phyloP scores from a whole-genome alignment of 1,140 invertebrate genomes.

The Theocolax elegans region DNA sequence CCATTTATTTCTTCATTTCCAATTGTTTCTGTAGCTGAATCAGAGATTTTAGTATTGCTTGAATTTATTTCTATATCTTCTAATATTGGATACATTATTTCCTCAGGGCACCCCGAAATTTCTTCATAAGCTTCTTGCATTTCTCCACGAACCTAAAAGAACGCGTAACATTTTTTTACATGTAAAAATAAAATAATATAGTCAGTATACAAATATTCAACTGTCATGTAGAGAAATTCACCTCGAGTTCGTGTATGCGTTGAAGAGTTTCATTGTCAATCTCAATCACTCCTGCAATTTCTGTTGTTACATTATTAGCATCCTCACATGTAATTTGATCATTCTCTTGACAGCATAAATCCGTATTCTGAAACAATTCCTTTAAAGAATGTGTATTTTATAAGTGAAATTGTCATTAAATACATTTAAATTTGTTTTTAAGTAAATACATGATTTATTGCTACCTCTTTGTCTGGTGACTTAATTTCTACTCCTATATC shows the following conservation, averaged over 20 bases:
- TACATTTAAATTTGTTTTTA: too few species aligned
- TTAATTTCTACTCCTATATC: slow-evolving; percentile 1
- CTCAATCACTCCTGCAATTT: slow-evolving; percentile 64
- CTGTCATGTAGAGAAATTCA: slow-evolving; percentile 33
- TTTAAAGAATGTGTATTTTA: background rate
- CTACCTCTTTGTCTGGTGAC: slow-evolving; percentile 15
- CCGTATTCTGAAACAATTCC: slow-evolving; percentile 1
- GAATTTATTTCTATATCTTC: slow-evolving; percentile 63
- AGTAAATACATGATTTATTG: too few species aligned
- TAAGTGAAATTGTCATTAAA: too few species aligned
- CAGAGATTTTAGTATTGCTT: slow-evolving; percentile 53
- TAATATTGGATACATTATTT: slow-evolving; percentile 65
- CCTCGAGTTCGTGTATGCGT: slow-evolving; percentile 64
- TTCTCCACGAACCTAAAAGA: slow-evolving; percentile 60
- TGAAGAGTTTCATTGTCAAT: slow-evolving; percentile 64
- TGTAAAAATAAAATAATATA: too few species aligned
- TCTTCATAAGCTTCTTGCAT: slow-evolving; percentile 65
- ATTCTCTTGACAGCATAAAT: background rate
- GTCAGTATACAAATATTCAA: too few species aligned
- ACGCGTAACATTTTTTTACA: too few species aligned
- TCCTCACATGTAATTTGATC: background rate
- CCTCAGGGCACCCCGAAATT: slow-evolving; percentile 63
- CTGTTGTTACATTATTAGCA: slow-evolving; percentile 49
- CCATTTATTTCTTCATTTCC: slow-evolving; percentile 50
- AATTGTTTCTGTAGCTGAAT: slow-evolving; percentile 45